Percentiles rank a stretch among this genome's conserved stretches.
Evolutionary conservation across 2,113 vertebrate species (phyloP).

Genomic region (Sterrhoptilus dennistouni): DNA sequence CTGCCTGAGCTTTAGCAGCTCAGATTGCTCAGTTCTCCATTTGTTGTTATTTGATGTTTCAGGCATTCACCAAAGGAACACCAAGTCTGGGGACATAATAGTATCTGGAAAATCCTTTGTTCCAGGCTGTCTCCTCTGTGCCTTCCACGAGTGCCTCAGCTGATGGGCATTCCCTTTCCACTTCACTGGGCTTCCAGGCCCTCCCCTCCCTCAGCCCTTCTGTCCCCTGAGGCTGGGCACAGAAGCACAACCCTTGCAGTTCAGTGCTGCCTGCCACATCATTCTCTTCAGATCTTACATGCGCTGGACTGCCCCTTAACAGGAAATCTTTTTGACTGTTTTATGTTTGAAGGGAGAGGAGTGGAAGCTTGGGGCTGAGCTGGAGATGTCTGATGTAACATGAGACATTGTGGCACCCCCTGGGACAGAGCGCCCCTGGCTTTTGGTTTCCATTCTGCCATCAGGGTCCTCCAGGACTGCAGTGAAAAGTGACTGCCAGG

Average conservation of each 20-base stretch:
- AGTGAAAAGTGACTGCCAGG: background rate
- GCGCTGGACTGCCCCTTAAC: background rate
- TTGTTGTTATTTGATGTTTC: background rate
- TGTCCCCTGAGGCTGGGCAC: background rate
- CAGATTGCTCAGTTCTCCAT: background rate
- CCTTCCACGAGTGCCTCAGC: background rate
- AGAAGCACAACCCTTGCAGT: background rate
- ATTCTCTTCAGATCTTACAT: background rate
- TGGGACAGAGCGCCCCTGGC: background rate
- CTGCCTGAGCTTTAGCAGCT: background rate
- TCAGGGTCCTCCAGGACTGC: background rate
- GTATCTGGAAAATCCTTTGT: background rate
- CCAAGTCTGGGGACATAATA: background rate
- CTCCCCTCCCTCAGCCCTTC: background rate
- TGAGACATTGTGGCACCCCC: background rate
- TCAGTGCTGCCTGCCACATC: background rate
- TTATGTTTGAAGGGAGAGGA: background rate
- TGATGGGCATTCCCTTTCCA: constrained; percentile 16
- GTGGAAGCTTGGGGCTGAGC: background rate
- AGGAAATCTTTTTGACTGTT: background rate
- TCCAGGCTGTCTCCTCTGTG: background rate
- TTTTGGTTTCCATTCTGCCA: background rate
- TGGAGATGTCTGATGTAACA: background rate
- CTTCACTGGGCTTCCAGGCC: background rate
- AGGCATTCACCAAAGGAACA: background rate